phyloP scores from a whole-genome alignment of 1,140 invertebrate species.

The Trichogramma pretiosum region DNA sequence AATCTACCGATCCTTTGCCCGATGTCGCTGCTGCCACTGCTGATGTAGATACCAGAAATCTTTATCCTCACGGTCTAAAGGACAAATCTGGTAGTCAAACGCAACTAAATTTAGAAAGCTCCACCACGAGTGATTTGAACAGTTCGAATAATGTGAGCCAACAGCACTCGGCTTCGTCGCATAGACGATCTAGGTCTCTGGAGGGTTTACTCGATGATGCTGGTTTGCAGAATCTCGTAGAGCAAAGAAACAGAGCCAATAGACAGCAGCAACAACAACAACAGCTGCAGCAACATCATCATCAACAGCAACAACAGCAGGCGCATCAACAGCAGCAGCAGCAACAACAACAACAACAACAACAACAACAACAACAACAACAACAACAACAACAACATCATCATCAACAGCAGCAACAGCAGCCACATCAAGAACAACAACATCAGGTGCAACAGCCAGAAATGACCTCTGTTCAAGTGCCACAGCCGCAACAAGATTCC shows the following conservation, averaged over 20 bases:
- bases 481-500: not conserved
- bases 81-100: constrained; percentile 34
- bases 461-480: no score
- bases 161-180: constrained; percentile 26
- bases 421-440: not conserved
- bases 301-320: no score
- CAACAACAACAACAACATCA: not conserved
- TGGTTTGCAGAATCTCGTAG: constrained; percentile 35
- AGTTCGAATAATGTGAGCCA: not conserved
- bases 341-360: not conserved
- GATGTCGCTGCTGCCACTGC: constrained; percentile 23
- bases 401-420: not conserved
- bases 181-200: constrained; percentile 50
- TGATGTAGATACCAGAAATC: constrained; percentile 44
- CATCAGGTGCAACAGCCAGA: no score
- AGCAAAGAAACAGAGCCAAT: constrained; percentile 28
- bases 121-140: constrained; percentile 6
- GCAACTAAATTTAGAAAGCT: constrained; percentile 5
- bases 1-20: constrained; percentile 38
- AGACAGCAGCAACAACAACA: constrained; percentile 3
- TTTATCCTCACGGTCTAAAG: constrained; percentile 43
- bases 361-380: no score
- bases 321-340: no score
- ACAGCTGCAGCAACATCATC: not conserved
- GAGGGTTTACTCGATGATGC: constrained; percentile 56